phyloP scores from a whole-genome alignment of 2,888 invertebrate species.

The Oscheius sp. region DNA sequence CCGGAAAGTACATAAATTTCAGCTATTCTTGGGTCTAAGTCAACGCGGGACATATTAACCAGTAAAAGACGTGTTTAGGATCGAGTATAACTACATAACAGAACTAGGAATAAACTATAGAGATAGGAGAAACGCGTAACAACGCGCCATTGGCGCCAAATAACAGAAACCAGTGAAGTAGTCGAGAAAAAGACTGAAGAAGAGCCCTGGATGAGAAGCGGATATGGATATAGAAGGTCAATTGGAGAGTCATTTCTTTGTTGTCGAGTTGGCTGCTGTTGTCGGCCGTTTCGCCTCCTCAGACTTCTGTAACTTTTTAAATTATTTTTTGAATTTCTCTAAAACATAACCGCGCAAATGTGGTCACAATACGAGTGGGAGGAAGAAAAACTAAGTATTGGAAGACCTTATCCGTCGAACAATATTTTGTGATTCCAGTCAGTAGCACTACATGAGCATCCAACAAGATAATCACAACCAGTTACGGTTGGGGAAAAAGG shows the following conservation, averaged over 20 bases:
- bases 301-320: constrained; percentile 1
- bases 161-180: constrained; percentile 14
- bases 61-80: neutral
- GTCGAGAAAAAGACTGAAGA: neutral
- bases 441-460: no score
- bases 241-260: neutral
- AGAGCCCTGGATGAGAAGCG: neutral
- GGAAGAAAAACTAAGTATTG: no score
- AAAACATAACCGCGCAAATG: no score
- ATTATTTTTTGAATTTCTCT: no score
- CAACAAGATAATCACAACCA: no score
- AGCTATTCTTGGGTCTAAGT: no score
- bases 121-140: constrained; percentile 12
- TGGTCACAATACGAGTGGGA: no score
- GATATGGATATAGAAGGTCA: no score
- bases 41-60: constrained; percentile 1
- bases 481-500: no score
- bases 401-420: no score
- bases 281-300: constrained; percentile 14
- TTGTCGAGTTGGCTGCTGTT: neutral
- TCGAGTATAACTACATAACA: constrained; percentile 33
- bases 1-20: no score
- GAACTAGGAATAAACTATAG: constrained; percentile 2
- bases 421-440: no score
- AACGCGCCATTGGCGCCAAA: constrained; percentile 33